A percentile compares a stretch with the other conserved stretches of the same genome.
Conservation (phyloP, 2,888 invertebrate species). For the Scelioninae gen. 2 region DNA sequence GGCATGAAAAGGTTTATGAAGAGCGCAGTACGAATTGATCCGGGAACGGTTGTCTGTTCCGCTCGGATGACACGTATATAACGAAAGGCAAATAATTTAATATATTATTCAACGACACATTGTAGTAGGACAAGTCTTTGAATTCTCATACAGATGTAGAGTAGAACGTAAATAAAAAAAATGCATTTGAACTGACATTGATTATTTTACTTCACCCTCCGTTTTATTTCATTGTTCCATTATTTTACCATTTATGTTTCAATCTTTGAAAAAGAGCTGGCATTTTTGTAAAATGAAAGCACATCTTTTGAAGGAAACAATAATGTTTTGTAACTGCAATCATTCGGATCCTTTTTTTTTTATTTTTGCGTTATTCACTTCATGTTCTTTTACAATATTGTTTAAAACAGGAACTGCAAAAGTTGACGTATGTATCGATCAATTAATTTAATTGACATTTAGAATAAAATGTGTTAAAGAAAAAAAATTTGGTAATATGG, state of each 20-base stretch:
- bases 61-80: conserved; percentile 47
- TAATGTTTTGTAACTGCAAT: too few species aligned
- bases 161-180: conserved; percentile 70
- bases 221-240: background rate
- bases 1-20: conserved; percentile 34
- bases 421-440: too few species aligned
- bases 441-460: too few species aligned
- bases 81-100: conserved; percentile 67
- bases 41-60: conserved; percentile 27
- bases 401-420: too few species aligned
- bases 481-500: too few species aligned
- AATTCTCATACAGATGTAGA: conserved; percentile 72
- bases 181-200: conserved; percentile 52
- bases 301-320: too few species aligned
- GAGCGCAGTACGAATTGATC: conserved; percentile 24
- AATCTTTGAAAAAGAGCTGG: background rate
- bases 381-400: too few species aligned
- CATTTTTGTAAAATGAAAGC: too few species aligned
- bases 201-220: conserved; percentile 3
- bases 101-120: conserved; percentile 68
- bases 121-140: conserved; percentile 73
- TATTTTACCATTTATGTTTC: background rate
- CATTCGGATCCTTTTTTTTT: too few species aligned
- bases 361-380: too few species aligned
- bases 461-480: too few species aligned